Conservation (phyloP, 2,888 invertebrate genomes). For the Chironomus riparius region DNA sequence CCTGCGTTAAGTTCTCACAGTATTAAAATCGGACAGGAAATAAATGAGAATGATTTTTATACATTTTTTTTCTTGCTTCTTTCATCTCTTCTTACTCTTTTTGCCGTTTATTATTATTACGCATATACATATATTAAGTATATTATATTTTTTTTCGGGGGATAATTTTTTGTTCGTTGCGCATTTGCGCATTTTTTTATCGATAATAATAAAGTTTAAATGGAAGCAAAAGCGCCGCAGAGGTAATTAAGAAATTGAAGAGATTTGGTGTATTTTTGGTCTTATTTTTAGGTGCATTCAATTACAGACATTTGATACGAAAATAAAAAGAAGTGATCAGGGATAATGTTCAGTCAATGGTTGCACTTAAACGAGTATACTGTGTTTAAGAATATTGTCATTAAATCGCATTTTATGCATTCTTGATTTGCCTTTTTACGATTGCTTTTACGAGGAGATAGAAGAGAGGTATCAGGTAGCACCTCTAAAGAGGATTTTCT, state of each 20-base stretch:
- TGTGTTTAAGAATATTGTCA: not conserved
- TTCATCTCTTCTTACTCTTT: not conserved
- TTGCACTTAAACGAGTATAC: not conserved
- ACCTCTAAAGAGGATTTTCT: constrained; percentile 1
- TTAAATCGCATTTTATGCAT: not conserved
- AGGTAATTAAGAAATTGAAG: not conserved
- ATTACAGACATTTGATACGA: not conserved
- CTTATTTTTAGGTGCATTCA: not conserved
- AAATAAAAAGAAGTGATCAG: not conserved
- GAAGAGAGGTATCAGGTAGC: not conserved
- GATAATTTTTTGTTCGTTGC: not conserved
- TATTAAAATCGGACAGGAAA: constrained; percentile 26
- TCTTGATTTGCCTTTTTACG: not conserved
- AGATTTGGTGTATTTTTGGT: no score
- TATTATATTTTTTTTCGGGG: not conserved
- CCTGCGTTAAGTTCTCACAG: constrained; percentile 27
- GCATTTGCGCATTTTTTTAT: not conserved
- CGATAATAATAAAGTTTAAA: not conserved
- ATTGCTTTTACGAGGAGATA: not conserved
- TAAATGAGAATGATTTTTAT: constrained; percentile 21
- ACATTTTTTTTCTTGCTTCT: not conserved
- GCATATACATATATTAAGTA: not conserved
- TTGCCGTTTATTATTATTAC: not conserved
- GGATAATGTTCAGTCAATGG: not conserved
- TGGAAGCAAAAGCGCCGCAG: not conserved